Evolutionary conservation across 2,113 vertebrate genomes (phyloP).

Genomic region (Bettongia penicillata): DNA sequence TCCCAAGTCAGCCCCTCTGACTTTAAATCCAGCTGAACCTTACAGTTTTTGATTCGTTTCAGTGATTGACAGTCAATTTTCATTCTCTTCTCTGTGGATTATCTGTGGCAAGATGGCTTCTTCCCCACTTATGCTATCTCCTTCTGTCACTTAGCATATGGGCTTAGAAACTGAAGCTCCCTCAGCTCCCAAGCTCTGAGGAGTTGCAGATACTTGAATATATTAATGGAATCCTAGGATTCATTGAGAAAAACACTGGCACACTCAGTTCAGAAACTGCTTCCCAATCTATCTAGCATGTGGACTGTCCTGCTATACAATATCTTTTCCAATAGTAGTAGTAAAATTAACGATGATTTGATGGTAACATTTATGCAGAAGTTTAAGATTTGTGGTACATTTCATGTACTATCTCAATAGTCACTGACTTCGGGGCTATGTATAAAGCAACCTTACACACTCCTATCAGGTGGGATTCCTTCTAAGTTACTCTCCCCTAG

Average conservation of each 20-base stretch:
- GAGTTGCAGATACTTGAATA: not conserved
- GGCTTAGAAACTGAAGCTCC: not conserved
- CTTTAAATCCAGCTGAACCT: not conserved
- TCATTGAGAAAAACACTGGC: not conserved
- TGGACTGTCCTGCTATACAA: not conserved
- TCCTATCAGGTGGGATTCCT: not conserved
- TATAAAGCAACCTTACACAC: not conserved
- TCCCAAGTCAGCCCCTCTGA: not conserved
- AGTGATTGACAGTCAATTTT: not conserved
- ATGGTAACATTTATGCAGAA: not conserved
- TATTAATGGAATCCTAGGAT: not conserved
- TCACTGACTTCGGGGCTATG: not conserved
- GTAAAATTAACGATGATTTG: not conserved
- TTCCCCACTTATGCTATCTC: not conserved
- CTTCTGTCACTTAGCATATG: not conserved
- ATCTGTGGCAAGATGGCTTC: not conserved
- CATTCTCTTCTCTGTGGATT: not conserved
- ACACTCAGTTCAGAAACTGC: not conserved
- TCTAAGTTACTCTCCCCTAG: not conserved
- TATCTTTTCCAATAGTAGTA: not conserved
- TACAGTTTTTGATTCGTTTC: not conserved
- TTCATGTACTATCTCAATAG: not conserved
- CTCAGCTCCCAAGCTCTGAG: not conserved
- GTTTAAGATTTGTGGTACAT: not conserved
- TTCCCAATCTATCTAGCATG: not conserved